phyloP scores from a whole-genome alignment of 2,888 invertebrate species.

The Drosophila subsilvestris region DNA sequence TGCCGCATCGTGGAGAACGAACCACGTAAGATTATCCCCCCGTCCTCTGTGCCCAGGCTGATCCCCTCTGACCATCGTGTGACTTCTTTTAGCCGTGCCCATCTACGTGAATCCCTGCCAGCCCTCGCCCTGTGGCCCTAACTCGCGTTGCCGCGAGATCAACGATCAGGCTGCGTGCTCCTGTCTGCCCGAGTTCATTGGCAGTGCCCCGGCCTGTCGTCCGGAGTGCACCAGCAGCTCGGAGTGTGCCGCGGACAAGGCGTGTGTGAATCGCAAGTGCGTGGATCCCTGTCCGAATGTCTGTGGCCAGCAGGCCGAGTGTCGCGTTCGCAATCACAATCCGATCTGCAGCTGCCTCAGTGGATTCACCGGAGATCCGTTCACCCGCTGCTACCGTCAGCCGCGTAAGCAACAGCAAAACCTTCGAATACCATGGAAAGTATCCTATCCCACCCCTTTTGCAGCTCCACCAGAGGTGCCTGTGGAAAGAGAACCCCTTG shows the following conservation, averaged over 20 bases:
- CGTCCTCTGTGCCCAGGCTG: too few species aligned
- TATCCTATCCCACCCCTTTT: conserved; percentile 1
- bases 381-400: conserved; percentile 85
- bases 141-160: conserved; percentile 90
- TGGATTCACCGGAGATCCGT: conserved; percentile 86
- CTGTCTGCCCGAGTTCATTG: conserved; percentile 88
- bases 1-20: conserved; percentile 85
- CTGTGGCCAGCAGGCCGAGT: conserved; percentile 90
- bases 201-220: conserved; percentile 87
- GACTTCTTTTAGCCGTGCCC: conserved; percentile 82
- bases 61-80: neutral
- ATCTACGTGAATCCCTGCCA: conserved; percentile 87
- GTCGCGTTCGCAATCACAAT: conserved; percentile 89
- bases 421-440: neutral
- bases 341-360: conserved; percentile 90
- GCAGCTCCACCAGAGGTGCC: conserved; percentile 69
- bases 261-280: conserved; percentile 89
- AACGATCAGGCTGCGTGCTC: conserved; percentile 90
- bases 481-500: conserved; percentile 74
- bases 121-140: conserved; percentile 93
- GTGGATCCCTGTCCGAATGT: conserved; percentile 89
- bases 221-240: conserved; percentile 90
- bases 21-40: conserved; percentile 83
- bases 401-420: conserved; percentile 77
- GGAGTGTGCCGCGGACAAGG: conserved; percentile 88